Evolutionary conservation across 2,888 invertebrate species (phyloP), one percentile per base, ranked within the genome.

Genomic region (Oasisia sp.): DNA sequence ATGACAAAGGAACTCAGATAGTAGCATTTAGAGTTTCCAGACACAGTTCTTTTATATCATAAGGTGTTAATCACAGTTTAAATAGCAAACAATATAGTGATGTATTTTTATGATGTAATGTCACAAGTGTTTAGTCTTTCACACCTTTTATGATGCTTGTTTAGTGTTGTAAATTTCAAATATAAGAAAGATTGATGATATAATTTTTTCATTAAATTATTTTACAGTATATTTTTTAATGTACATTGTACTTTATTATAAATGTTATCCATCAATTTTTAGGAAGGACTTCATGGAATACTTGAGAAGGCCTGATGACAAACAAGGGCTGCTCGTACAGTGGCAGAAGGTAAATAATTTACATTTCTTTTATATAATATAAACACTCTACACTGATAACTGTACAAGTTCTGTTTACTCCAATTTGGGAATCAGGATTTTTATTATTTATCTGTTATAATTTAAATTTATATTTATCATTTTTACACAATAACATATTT

Each of bases 311-410:
- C 96, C 96, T 32, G 96, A 96, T 93, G 95, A 95, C 92, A 96
- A 96, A 93, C 96, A 96, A 92, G 95, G 96, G 92, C 96, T 95
- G 94, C 94, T 96, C 9, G 93, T 94, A 7, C 95, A 95, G 90
- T 96, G 96, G 95, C 96, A 96, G 92, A 96, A 96, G 95, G 96
- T 96, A 93, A 92, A 92, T 89, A 3, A 74, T 27, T 74, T 19
- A 74, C 38, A 38, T 38, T 38, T 38, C 38, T 38, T 38, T 38
- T 38, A 38, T 38, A 38, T 38, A 38, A 38, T 38, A 38, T 38
- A 38, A 38, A 38, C 4, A 1, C 38, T 38, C 38, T 38, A 1
- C 38, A 38, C 2, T 74, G 74, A 56, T 19, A 1, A 19, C 11
- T 14, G 56, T 56, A 56, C 11, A 14, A 14, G 56, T 56, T 56